Conservation (phyloP, 2,888 invertebrate species). For the Aquatica leii region DNA sequence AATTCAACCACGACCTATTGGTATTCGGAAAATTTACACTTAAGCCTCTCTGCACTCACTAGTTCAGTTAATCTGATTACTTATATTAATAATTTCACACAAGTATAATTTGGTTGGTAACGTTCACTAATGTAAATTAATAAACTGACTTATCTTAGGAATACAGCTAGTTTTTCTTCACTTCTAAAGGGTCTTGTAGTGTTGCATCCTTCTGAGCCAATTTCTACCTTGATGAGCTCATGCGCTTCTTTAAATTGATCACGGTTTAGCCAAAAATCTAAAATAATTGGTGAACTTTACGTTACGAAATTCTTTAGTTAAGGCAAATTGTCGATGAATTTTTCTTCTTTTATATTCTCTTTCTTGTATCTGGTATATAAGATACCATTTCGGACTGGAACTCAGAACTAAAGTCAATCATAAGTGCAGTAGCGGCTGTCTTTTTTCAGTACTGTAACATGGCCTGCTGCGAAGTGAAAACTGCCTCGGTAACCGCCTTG, state of each 20-base stretch:
- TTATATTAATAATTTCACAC: neutral
- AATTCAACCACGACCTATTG: slow-evolving; percentile 2
- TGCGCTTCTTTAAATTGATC: slow-evolving; percentile 4
- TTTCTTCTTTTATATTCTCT: too few species aligned
- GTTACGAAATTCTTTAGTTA: slow-evolving; percentile 4
- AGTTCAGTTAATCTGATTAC: neutral
- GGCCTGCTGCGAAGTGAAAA: slow-evolving; percentile 15
- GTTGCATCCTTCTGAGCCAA: slow-evolving; percentile 1
- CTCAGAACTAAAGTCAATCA: slow-evolving; percentile 9
- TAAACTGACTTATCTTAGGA: neutral
- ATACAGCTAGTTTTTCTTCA: slow-evolving; percentile 1
- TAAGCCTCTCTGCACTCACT: neutral
- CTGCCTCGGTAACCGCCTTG: too few species aligned
- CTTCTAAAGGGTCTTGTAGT: neutral
- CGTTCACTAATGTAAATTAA: neutral
- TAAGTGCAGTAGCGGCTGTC: slow-evolving; percentile 11
- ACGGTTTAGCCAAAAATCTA: neutral
- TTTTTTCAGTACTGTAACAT: slow-evolving; percentile 11
- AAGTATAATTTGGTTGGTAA: neutral
- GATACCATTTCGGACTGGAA: too few species aligned
- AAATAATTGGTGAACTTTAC: neutral
- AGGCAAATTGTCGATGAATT: too few species aligned
- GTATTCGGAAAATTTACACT: neutral
- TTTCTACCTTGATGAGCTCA: slow-evolving; percentile 1
- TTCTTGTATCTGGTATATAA: too few species aligned